Evolutionary conservation across 2,797 vertebrate species (phyloP), one percentile per base, ranked within the genome.

Genomic region (Acanthurus lineatus): DNA sequence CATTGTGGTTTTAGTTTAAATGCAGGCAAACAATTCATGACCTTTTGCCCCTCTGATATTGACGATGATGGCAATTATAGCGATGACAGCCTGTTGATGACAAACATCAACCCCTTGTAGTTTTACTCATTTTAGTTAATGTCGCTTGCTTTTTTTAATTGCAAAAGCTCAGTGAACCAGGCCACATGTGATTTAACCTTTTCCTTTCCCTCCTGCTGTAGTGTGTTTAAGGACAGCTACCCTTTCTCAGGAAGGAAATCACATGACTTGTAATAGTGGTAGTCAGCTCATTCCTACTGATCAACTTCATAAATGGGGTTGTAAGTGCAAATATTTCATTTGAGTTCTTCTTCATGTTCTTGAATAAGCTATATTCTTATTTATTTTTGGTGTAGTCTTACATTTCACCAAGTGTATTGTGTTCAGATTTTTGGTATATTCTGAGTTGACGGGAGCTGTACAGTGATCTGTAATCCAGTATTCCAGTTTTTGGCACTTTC

Each of bases 181-280:
- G n/a, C 44, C 45, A 47, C 52, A 14, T 44, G 48, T 66, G 19
- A 67, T 73, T 80, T 19, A 68, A 48, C 54, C 44, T 8, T 53
- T 35, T 60, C 40, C 73, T 35, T 22, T 47, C 22, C 56, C 56
- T 87, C 71, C 78, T 86, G 63, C 60, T 78, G 73, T 65, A 42
- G 65, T 77, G 66, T 45, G 15, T 78, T 84, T 20, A 64, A 61
- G 14, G 82, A 85, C 82, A 71, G 72, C 69, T 62, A 16, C 61
- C 67, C 68, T 86, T 70, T 90, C 89, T 92, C 92, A 91, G 91
- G 90, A 91, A 89, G 89, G 88, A 92, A 87, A 74, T 81, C 79
- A 69, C 83, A 81, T 65, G 76, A 84, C 74, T 76, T 71, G n/a
- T 76, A 72, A 52, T 48, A 59, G 47, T 76, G 72, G 75, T 53